Evolutionary conservation across 1,140 invertebrate genomes (phyloP).

Genomic region (Drosophila orena): DNA sequence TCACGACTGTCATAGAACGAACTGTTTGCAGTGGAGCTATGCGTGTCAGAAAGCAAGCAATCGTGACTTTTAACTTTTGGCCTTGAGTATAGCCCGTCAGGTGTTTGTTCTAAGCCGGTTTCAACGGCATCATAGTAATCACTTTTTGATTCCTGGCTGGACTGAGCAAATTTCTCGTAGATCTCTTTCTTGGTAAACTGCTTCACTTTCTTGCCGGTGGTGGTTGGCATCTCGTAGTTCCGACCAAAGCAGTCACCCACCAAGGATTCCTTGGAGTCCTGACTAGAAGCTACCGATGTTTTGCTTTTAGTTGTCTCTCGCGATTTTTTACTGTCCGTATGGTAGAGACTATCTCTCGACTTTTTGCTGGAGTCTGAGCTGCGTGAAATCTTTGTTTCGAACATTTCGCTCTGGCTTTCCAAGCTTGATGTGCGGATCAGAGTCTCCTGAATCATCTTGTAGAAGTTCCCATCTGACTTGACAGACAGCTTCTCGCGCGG

Average conservation of each 20-base stretch:
- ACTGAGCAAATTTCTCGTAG: conserved; percentile 86
- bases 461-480: conserved; percentile 89
- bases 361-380: conserved; percentile 88
- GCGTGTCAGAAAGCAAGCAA: conserved; percentile 86
- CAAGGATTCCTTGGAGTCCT: conserved; percentile 87
- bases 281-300: conserved; percentile 88
- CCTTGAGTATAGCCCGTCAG: conserved; percentile 58
- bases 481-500: conserved; percentile 89
- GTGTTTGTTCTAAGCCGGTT: conserved; percentile 21
- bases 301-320: conserved; percentile 87
- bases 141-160: conserved; percentile 88
- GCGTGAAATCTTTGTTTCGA: conserved; percentile 88
- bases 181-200: conserved; percentile 78
- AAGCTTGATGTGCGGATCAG: conserved; percentile 88
- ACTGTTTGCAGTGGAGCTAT: conserved; percentile 86
- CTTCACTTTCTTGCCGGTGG: conserved; percentile 81
- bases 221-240: conserved; percentile 84
- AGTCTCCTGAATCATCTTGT: conserved; percentile 88
- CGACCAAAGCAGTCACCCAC: conserved; percentile 76
- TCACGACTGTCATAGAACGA: conserved; percentile 88
- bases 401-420: conserved; percentile 89
- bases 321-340: conserved; percentile 88
- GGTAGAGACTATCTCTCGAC: conserved; percentile 87
- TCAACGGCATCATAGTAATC: conserved; percentile 87
- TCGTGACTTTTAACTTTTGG: conserved; percentile 86